These are phyloP conservation scores for Laticauda laticaudata DNA, from an alignment of 2,113 vertebrate species.

Conservation along the genomic window DNA sequence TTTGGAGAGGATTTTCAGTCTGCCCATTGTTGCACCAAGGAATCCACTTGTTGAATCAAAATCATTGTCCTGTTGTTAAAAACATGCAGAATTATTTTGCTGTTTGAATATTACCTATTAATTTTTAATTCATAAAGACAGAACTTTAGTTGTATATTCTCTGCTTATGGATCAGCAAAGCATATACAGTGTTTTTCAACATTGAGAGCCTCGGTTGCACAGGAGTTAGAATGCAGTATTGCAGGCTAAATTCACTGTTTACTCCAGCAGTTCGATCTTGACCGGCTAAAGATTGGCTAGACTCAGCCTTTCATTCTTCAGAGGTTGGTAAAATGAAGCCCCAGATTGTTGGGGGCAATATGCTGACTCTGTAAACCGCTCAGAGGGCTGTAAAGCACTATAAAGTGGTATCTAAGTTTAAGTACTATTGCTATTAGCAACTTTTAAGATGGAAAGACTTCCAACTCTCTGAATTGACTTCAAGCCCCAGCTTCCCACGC, in stretches of 20 bases:
- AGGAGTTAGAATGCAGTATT: not conserved
- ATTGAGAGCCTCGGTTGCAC: not conserved
- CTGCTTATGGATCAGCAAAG: not conserved
- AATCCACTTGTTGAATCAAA: conserved; percentile 94
- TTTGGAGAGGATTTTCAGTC: conserved; percentile 87
- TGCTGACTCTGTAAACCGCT: not conserved
- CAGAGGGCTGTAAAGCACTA: not conserved
- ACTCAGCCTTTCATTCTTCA: not conserved
- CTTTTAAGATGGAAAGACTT: not conserved
- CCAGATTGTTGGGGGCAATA: not conserved
- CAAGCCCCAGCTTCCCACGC: not conserved
- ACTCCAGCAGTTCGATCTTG: not conserved
- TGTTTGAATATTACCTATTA: not conserved
- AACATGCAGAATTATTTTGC: conserved; percentile 17
- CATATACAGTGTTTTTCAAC: not conserved
- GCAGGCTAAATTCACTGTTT: not conserved
- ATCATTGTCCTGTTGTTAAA: conserved; percentile 80
- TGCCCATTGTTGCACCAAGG: conserved; percentile 88
- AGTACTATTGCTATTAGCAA: not conserved
- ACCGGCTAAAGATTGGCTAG: not conserved
- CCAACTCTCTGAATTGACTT: not conserved
- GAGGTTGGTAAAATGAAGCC: not conserved
- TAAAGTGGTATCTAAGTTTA: not conserved
- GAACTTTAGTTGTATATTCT: not conserved
- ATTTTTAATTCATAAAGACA: too few relatives aligned